Percentiles rank a stretch among this genome's conserved stretches.
Evolutionary conservation across 1,140 invertebrate species (phyloP).

Genomic region (Calephelis virginiensis): DNA sequence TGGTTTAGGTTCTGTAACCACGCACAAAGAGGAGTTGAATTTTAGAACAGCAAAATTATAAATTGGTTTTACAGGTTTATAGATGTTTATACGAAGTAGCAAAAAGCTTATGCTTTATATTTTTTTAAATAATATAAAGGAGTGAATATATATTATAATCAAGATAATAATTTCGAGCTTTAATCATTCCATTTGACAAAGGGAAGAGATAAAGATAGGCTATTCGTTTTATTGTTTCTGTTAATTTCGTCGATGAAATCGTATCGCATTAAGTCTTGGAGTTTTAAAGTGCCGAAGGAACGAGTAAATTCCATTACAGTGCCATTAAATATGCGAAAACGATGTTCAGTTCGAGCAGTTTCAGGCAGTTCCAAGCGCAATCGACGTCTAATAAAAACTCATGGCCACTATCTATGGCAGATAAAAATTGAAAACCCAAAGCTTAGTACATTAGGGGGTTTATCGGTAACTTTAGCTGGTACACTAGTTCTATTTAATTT

Average conservation of each 20-base stretch:
- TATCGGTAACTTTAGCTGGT: conserved; percentile 4
- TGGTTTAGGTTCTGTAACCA: too few species aligned
- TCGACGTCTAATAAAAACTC: conserved; percentile 36
- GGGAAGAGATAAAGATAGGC: neutral
- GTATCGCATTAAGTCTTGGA: conserved; percentile 30
- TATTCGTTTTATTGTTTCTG: conserved; percentile 25
- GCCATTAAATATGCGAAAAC: conserved; percentile 35
- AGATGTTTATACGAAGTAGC: too few species aligned
- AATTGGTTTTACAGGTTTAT: too few species aligned
- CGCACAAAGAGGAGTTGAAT: too few species aligned
- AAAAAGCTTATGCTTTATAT: neutral
- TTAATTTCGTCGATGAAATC: conserved; percentile 26
- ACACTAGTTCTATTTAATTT: conserved; percentile 9
- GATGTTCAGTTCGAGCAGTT: conserved; percentile 26
- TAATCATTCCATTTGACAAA: neutral
- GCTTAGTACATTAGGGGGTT: conserved; percentile 2
- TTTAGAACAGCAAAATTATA: too few species aligned
- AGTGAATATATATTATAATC: neutral
- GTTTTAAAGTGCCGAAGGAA: conserved; percentile 29
- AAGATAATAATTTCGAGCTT: neutral
- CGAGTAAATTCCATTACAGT: conserved; percentile 32
- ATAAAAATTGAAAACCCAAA: conserved; percentile 24
- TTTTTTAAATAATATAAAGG: too few species aligned
- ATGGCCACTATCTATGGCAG: conserved; percentile 20
- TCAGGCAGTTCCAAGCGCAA: conserved; percentile 23